Evolutionary conservation across 2,113 vertebrate species (phyloP).

Genomic region (Tenrec ecaudatus): DNA sequence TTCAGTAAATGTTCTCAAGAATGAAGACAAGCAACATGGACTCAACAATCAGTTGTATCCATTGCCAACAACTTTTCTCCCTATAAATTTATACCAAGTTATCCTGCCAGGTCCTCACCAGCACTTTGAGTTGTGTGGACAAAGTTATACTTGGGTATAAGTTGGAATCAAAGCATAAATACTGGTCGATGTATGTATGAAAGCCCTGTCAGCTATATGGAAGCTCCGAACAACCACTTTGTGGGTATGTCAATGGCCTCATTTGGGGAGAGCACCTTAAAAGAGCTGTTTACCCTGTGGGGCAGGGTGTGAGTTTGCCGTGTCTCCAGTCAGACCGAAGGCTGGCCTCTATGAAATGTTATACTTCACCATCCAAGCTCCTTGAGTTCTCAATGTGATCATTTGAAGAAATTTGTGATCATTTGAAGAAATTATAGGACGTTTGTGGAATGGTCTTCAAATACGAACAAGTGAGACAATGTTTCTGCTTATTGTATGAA

Average conservation of each 20-base stretch:
- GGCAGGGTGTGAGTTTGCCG: background rate
- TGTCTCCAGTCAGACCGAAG: conserved; percentile 29
- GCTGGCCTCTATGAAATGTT: conserved; percentile 68
- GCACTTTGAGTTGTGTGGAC: background rate
- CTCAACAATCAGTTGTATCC: background rate
- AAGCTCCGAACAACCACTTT: background rate
- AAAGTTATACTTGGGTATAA: background rate
- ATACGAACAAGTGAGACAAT: background rate
- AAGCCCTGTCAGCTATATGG: background rate
- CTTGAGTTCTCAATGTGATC: background rate
- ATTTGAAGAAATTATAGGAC: conserved; percentile 69
- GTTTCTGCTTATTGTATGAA: conserved; percentile 50
- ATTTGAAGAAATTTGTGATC: conserved; percentile 46
- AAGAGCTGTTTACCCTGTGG: background rate
- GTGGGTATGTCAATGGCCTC: background rate
- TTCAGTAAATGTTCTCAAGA: background rate
- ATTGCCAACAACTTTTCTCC: background rate
- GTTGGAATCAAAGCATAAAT: background rate
- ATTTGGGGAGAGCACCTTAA: background rate
- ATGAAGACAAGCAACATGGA: background rate
- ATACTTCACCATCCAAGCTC: conserved; percentile 66
- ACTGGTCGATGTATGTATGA: background rate
- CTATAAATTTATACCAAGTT: background rate
- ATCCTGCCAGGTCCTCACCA: background rate
- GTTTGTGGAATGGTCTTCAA: background rate